Conservation (phyloP, 2,113 vertebrate genomes). For the Irena cyanogastra region DNA sequence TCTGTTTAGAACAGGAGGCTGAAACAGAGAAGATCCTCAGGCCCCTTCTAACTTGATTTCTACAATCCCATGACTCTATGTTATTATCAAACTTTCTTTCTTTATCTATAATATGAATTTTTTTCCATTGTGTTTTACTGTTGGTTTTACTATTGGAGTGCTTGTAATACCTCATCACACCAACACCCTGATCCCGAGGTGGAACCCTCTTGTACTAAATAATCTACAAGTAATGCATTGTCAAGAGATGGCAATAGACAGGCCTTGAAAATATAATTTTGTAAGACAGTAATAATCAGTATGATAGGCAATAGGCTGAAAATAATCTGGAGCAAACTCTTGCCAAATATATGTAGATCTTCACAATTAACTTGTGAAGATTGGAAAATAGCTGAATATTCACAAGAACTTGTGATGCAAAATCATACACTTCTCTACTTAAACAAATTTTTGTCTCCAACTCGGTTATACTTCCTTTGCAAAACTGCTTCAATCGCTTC, state of each 20-base stretch:
- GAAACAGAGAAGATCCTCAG: background rate
- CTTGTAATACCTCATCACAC: background rate
- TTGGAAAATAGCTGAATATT: background rate
- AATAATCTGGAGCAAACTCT: background rate
- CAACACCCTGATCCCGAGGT: background rate
- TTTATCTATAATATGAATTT: background rate
- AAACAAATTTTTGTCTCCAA: background rate
- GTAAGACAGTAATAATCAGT: background rate
- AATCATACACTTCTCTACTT: background rate
- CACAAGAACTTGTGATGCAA: background rate
- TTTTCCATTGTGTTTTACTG: background rate
- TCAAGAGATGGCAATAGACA: background rate
- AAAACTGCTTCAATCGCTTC: background rate
- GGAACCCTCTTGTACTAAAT: background rate
- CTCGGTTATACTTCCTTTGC: background rate
- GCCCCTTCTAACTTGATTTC: background rate
- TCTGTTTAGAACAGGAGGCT: background rate
- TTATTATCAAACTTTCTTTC: background rate
- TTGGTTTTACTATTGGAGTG: background rate
- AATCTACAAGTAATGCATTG: background rate
- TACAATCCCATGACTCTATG: rapidly evolving
- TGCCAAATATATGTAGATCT: background rate
- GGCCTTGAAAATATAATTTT: background rate
- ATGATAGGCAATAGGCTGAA: background rate
- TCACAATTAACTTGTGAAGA: background rate